Base-by-base conservation (phyloP, 37 sponge, comb jelly and placozoan species). In the Crambe crambe region DNA sequence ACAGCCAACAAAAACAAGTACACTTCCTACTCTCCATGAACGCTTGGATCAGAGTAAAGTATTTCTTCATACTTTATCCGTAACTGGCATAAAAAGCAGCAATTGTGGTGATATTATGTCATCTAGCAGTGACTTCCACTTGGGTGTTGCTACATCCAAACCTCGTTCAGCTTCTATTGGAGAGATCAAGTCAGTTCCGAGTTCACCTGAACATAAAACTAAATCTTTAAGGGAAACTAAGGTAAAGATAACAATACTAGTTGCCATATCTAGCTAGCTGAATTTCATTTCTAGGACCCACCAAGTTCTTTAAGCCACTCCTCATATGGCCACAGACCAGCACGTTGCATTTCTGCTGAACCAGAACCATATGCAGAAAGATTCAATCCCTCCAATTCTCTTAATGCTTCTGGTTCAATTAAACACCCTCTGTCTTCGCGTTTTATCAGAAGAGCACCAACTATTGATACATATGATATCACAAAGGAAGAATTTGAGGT, bases 401-500 rank as follows among this genome's bases (percentile, higher is more conserved):
- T n/a, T n/a, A n/a, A n/a, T n/a, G n/a, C n/a, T n/a, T n/a, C n/a
- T n/a, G n/a, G n/a, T n/a, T n/a, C n/a, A n/a, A n/a, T n/a, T n/a
- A n/a, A n/a, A n/a, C n/a, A n/a, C n/a, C 58, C 58, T 30, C 20
- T 18, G 6, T 35, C 63, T 39, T 29, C 61, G 20, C 68, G 80
- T 18, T 22, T 79, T 30, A 69, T 79, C 37, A 68, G 38, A n/a
- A 67, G 85, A 65, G 34, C 58, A 26, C 39, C 69, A 57, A 84
- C 85, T 6, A 36, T 84, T n/a, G 85, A 84, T 37, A 84, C 85
- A 18, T 2, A 40, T 35, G 47, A 1, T 31, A 70, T 84, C 9
- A 68, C 38, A 37, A 84, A 69, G 38, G 59, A 76, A 57, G 85
- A 84, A 18, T 68, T 36, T 76, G 77, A 84, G 56, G 83, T 83